Percentiles rank a stretch among this genome's conserved stretches.
These are phyloP conservation scores for Mionectes macconnelli DNA, from an alignment of 2,113 vertebrate species.

Conservation along the genomic window DNA sequence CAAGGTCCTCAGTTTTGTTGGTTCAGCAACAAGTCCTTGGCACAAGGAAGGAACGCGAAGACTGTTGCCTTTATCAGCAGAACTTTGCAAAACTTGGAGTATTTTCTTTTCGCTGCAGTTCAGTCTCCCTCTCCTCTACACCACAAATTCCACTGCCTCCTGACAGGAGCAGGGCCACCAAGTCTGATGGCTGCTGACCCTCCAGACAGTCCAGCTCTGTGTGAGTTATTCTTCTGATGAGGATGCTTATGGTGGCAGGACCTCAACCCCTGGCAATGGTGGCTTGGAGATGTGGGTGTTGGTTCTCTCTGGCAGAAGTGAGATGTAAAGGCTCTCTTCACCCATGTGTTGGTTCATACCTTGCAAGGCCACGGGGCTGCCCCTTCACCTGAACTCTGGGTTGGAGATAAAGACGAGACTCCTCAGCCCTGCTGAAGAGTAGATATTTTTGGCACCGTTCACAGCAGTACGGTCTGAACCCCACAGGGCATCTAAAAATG, in stretches of 20 bases:
- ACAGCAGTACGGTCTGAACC: neutral
- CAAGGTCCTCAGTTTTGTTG: neutral
- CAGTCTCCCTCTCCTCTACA: neutral
- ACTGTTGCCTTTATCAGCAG: neutral
- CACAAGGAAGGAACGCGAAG: neutral
- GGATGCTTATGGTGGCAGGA: rapidly evolving
- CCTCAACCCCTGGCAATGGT: rapidly evolving
- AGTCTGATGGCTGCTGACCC: neutral
- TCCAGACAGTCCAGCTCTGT: neutral
- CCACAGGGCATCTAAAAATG: rapidly evolving
- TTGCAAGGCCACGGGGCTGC: neutral
- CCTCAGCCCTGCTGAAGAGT: neutral
- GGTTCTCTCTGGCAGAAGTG: neutral
- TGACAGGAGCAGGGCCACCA: neutral
- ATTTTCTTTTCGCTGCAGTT: neutral
- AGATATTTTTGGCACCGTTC: rapidly evolving
- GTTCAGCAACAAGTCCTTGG: neutral
- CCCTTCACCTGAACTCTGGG: neutral
- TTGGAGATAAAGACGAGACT: neutral
- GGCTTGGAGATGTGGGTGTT: neutral
- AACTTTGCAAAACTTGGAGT: neutral
- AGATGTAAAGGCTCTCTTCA: neutral
- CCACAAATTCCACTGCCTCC: neutral
- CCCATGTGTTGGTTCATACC: neutral
- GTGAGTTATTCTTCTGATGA: rapidly evolving